These are phyloP conservation scores for Platichthys stellatus DNA, from an alignment of 2,113 vertebrate genomes.

Conservation along the genomic window DNA sequence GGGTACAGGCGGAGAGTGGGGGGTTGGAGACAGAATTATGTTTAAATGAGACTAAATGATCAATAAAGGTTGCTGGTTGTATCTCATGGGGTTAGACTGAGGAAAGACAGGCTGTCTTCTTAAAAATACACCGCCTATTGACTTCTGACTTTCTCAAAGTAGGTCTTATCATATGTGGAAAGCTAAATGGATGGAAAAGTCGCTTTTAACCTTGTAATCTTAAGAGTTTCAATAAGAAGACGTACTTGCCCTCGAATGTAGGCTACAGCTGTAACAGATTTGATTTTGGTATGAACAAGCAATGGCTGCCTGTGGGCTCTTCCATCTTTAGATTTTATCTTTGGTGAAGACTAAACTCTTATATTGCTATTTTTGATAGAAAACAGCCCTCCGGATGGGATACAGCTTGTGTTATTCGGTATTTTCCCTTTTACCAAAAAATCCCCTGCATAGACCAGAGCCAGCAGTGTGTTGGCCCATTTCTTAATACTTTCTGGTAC, in stretches of 20 bases:
- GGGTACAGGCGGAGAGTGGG: constrained; percentile 1
- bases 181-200: constrained; percentile 16
- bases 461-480: too few species aligned
- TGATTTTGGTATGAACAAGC: too few species aligned
- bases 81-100: constrained; percentile 10
- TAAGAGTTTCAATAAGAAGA: not conserved
- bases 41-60: constrained; percentile 60
- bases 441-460: too few species aligned
- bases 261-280: not conserved
- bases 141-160: not conserved
- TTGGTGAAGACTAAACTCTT: not conserved
- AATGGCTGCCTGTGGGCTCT: not conserved
- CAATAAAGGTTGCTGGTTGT: constrained; percentile 33
- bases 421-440: too few species aligned
- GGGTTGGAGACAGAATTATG: constrained; percentile 36
- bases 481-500: too few species aligned
- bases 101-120: constrained; percentile 4
- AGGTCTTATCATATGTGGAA: not conserved
- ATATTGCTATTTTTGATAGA: too few species aligned
- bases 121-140: constrained; percentile 3
- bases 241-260: not conserved
- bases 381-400: too few species aligned
- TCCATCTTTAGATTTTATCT: not conserved
- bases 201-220: not conserved
- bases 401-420: too few species aligned